Evolutionary conservation across 2,888 invertebrate species (phyloP).

Genomic region (Lumbricus terrestris): DNA sequence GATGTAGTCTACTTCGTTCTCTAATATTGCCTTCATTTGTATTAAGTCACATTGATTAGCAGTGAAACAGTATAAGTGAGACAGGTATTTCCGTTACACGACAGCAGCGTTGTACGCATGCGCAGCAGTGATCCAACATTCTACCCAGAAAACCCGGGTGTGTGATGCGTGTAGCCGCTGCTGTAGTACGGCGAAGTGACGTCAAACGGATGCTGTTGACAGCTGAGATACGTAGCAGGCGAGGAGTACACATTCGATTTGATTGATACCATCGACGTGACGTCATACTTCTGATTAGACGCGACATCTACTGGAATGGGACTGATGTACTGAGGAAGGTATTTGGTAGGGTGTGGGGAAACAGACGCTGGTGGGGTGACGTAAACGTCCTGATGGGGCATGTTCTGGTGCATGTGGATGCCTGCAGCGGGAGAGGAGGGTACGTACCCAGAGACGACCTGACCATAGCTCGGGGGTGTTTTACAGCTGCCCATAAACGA

Average conservation of each 20-base stretch:
- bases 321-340: slow-evolving; percentile 27
- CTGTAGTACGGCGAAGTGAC: not conserved
- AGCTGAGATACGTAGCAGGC: not conserved
- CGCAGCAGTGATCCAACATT: not conserved
- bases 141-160: not conserved
- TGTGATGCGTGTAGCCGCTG: not conserved
- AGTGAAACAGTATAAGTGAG: not conserved
- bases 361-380: slow-evolving; percentile 96
- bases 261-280: not conserved
- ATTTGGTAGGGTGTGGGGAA: slow-evolving; percentile 83
- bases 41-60: not conserved
- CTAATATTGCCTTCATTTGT: not conserved
- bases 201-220: not conserved
- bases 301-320: not conserved
- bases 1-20: not conserved
- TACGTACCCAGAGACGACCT: slow-evolving; percentile 40
- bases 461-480: slow-evolving; percentile 21
- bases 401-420: slow-evolving; percentile 29
- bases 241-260: not conserved
- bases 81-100: not conserved
- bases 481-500: slow-evolving; percentile 25
- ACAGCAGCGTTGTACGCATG: not conserved
- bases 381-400: slow-evolving; percentile 63
- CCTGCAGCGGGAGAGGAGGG: slow-evolving; percentile 63
- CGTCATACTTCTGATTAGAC: not conserved